Conservation (phyloP, 2,797 vertebrate genomes). For the Clarias fuscus region DNA sequence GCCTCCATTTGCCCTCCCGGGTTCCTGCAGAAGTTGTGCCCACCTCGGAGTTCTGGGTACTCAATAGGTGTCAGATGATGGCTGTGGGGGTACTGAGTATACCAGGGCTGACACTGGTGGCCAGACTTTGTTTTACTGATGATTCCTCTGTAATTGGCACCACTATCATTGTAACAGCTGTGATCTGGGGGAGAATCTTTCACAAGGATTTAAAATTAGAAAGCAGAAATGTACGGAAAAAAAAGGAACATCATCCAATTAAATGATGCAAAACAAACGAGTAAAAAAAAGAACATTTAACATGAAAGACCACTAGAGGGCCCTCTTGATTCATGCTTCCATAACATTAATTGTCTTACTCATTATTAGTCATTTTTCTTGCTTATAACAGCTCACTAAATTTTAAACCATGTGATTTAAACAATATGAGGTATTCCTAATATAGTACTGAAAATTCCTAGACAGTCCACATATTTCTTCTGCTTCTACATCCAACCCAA, state of each 20-base stretch:
- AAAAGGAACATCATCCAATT: background rate
- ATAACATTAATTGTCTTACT: background rate
- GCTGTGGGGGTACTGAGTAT: constrained; percentile 84
- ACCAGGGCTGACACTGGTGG: constrained; percentile 90
- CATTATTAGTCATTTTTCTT: background rate
- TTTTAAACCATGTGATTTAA: background rate
- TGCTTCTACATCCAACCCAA: background rate
- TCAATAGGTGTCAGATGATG: constrained; percentile 81
- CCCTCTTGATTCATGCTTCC: constrained; percentile 29
- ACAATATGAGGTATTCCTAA: background rate
- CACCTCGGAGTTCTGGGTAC: constrained; percentile 87
- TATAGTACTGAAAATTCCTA: background rate
- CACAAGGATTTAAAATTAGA: constrained; percentile 52
- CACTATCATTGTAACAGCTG: constrained; percentile 92
- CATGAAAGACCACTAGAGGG: constrained; percentile 54
- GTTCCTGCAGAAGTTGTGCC: constrained; percentile 94
- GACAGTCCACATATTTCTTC: constrained; percentile 3
- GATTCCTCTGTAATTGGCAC: constrained; percentile 87
- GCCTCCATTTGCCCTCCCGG: constrained; percentile 92
- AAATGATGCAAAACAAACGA: background rate
- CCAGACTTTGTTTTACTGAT: constrained; percentile 86
- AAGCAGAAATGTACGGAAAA: background rate
- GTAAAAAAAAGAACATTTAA: background rate
- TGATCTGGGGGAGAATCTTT: constrained; percentile 79
- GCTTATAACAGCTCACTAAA: background rate